Percentiles rank a stretch among this genome's conserved stretches.
Conservation (phyloP, 2,888 invertebrate genomes). For the Xestia sexstrigata region DNA sequence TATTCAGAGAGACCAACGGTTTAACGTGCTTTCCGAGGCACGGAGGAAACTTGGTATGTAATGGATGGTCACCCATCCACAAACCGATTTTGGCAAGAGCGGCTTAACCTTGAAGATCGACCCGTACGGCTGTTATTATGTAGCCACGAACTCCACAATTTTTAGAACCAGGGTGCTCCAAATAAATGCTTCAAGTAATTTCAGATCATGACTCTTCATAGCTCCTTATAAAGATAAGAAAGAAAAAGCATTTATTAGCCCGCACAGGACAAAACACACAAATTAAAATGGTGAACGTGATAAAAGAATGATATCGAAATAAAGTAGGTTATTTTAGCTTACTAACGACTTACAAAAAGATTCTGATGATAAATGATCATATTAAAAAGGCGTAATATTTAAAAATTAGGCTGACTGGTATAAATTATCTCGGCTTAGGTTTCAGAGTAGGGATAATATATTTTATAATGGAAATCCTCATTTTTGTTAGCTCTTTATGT, state of each 20-base stretch:
- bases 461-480: neutral
- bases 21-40: too few species aligned
- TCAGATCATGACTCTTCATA: neutral
- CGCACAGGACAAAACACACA: too few species aligned
- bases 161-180: neutral
- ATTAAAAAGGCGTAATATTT: slow-evolving; percentile 20
- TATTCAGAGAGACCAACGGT: too few species aligned
- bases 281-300: too few species aligned
- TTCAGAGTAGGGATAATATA: neutral
- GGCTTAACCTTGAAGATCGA: too few species aligned
- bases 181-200: neutral
- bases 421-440: slow-evolving; percentile 22
- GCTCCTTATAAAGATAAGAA: neutral
- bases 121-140: too few species aligned
- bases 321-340: slow-evolving; percentile 2
- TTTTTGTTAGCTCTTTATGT: slow-evolving; percentile 14
- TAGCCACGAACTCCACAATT: neutral
- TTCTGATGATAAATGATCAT: slow-evolving; percentile 37
- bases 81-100: too few species aligned
- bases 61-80: too few species aligned
- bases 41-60: too few species aligned
- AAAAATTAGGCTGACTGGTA: slow-evolving; percentile 37
- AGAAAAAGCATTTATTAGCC: too few species aligned
- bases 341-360: slow-evolving; percentile 6
- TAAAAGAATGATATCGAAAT: neutral